Evolutionary conservation across 2,888 invertebrate genomes (phyloP), one percentile per base, ranked within the genome.

Genomic region (Lingula anatina): DNA sequence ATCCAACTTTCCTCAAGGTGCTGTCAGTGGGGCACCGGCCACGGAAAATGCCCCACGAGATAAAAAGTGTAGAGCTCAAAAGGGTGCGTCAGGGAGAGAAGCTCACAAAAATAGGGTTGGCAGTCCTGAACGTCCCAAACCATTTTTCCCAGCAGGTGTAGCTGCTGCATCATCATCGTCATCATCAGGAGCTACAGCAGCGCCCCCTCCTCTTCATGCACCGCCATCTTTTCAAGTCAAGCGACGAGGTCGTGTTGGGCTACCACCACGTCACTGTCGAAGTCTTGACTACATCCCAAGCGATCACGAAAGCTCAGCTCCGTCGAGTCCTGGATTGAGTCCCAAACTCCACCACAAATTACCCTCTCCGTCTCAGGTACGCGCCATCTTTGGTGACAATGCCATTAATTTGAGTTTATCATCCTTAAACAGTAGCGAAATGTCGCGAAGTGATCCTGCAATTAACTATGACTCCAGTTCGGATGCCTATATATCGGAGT

Each of bases 401-500:
- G n/a, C n/a, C n/a, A n/a, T n/a, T n/a, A 71, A 70, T 54, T 59
- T 73, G 26, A 75, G 75, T 51, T 53, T 75, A 21, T 73, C 71
- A 1, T 72, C 71, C 1, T 59, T 73, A 2, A 70, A 68, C 18
- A 68, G 70, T 45, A 75, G 74, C 51, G 75, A 75, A 54, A 69
- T 75, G 66, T 75, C 74, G 2, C 58, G 64, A 24, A 71, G 71
- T 50, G 75, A 75, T 50, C 68, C 73, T 1, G 65, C 65, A 12
- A 50, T 74, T n/a, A 71, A 71, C 53, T 60, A 65, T 31, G n/a
- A n/a, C n/a, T n/a, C n/a, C n/a, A n/a, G n/a, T 73, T 27, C 71
- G 73, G 62, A 66, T 46, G 85, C 90, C 62, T 91, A 91, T 76
- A 89, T 89, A 70, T 84, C 84, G 4, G 85, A 86, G 66, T 85